phyloP scores from a whole-genome alignment of 2,113 vertebrate species.

The Oostethus manadensis region DNA sequence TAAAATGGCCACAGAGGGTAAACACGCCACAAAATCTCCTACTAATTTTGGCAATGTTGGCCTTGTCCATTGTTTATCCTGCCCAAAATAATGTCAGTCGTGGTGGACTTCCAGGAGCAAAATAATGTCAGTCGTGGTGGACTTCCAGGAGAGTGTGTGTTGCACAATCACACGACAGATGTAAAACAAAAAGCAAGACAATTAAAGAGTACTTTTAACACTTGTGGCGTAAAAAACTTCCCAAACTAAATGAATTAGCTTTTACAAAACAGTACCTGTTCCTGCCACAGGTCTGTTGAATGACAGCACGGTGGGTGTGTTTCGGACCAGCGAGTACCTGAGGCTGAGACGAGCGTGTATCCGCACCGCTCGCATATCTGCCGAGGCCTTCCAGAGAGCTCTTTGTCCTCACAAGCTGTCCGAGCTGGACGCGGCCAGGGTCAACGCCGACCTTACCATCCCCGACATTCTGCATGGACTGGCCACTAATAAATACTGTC shows the following conservation, averaged over 20 bases:
- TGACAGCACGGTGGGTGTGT: conserved; percentile 92
- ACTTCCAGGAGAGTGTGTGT: too few species aligned
- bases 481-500: conserved; percentile 85
- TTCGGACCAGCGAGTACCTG: conserved; percentile 85
- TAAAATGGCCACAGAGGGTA: conserved; percentile 94
- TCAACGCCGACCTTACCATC: conserved; percentile 96
- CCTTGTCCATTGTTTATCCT: too few species aligned
- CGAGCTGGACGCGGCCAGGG: conserved; percentile 89
- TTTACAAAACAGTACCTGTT: background rate
- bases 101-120: too few species aligned
- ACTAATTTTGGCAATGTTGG: background rate
- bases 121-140: too few species aligned
- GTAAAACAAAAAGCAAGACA: too few species aligned
- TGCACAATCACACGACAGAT: too few species aligned
- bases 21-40: background rate
- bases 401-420: conserved; percentile 91
- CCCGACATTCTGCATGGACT: conserved; percentile 93
- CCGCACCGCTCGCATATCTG: conserved; percentile 92
- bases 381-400: conserved; percentile 90
- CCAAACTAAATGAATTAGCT: background rate
- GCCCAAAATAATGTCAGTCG: too few species aligned
- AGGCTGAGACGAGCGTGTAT: conserved; percentile 91
- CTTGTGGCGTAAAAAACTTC: too few species aligned
- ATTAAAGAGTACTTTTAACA: too few species aligned
- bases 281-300: conserved; percentile 83